A percentile compares a stretch with the other conserved stretches of the same genome.
Evolutionary conservation across 2,113 vertebrate genomes (phyloP).

Genomic region (Danio rerio): DNA sequence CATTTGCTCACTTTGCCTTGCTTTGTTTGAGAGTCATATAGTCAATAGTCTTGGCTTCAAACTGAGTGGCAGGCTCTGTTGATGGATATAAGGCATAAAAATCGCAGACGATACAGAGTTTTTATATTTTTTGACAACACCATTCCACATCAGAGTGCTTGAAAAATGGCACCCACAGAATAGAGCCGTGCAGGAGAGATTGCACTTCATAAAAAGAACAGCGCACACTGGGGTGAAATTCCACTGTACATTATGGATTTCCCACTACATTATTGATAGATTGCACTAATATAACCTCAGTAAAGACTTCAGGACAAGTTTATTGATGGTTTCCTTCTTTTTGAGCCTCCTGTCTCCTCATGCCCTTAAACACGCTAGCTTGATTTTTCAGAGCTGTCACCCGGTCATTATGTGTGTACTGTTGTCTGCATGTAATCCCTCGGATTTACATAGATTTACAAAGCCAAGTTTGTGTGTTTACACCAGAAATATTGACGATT

Average conservation of each 20-base stretch:
- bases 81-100: slow-evolving; percentile 82
- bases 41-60: slow-evolving; percentile 54
- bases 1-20: slow-evolving; percentile 25
- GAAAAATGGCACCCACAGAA: slow-evolving; percentile 89
- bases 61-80: slow-evolving; percentile 82
- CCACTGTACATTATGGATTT: slow-evolving; percentile 96
- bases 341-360: not conserved
- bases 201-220: slow-evolving; percentile 94
- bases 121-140: slow-evolving; percentile 91
- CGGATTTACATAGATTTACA: slow-evolving; percentile 23
- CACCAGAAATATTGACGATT: slow-evolving; percentile 7
- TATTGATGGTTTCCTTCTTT: slow-evolving; percentile 79
- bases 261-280: slow-evolving; percentile 95
- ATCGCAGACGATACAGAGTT: slow-evolving; percentile 77
- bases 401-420: slow-evolving; percentile 12
- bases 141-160: slow-evolving; percentile 89
- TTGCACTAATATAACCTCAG: slow-evolving; percentile 98
- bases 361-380: slow-evolving; percentile 28
- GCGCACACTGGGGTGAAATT: slow-evolving; percentile 89
- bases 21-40: not conserved
- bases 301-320: slow-evolving; percentile 92
- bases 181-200: slow-evolving; percentile 83
- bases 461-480: slow-evolving; percentile 22
- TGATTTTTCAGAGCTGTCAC: not conserved
- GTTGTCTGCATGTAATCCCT: slow-evolving; percentile 16